Conservation (phyloP, 2,797 vertebrate species). For the Coccyzus lansbergi region DNA sequence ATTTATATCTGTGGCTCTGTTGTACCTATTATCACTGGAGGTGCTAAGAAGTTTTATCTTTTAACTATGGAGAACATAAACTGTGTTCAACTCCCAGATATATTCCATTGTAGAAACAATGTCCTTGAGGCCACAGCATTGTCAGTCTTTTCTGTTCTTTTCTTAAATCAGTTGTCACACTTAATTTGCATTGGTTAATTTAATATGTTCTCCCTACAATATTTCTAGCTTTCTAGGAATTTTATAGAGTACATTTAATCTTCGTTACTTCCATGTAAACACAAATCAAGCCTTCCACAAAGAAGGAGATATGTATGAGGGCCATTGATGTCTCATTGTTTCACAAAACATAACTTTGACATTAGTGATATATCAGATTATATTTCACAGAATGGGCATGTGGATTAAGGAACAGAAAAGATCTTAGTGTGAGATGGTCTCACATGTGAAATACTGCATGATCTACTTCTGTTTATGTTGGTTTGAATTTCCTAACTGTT, state of each 20-base stretch:
- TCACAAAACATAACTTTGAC: not conserved
- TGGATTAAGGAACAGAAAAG: not conserved
- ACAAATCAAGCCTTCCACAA: not conserved
- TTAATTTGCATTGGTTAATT: not conserved
- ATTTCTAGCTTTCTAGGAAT: too few relatives aligned
- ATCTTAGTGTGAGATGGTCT: not conserved
- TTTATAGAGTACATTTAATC: not conserved
- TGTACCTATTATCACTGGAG: not conserved
- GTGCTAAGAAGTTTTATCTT: not conserved
- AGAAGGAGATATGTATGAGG: not conserved
- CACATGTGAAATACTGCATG: not conserved
- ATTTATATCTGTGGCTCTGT: not conserved
- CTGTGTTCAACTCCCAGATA: not conserved
- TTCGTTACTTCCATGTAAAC: not conserved
- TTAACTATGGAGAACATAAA: not conserved
- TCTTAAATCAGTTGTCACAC: not conserved
- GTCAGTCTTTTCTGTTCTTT: accelerated
- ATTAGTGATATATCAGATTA: not conserved
- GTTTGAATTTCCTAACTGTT: not conserved
- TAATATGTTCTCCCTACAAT: too few relatives aligned
- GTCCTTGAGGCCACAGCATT: not conserved
- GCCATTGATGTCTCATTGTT: not conserved
- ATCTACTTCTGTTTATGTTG: not conserved
- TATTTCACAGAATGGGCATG: not conserved
- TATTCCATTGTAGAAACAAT: not conserved